Evolutionary conservation across 2,888 invertebrate species (phyloP).

Genomic region (Drosophila robusta): DNA sequence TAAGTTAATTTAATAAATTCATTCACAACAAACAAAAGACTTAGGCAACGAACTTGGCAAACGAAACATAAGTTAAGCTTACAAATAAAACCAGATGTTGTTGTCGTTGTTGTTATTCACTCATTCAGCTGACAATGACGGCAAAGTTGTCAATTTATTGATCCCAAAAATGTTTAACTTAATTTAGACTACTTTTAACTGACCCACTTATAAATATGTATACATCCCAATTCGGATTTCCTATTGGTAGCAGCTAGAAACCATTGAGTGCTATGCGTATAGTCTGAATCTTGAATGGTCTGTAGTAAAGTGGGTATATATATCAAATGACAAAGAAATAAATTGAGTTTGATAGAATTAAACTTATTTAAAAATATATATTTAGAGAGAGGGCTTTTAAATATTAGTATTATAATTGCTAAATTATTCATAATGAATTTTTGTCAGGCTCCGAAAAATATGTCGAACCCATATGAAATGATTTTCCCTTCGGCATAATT

Average conservation of each 20-base stretch:
- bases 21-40: conserved; percentile 73
- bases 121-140: conserved; percentile 11
- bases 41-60: conserved; percentile 74
- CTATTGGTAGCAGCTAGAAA: background rate
- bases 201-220: conserved; percentile 28
- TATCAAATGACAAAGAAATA: background rate
- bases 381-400: too few species aligned
- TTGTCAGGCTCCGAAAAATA: too few species aligned
- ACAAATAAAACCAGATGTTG: conserved; percentile 33
- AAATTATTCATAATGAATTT: too few species aligned
- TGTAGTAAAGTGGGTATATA: too few species aligned
- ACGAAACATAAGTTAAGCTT: conserved; percentile 26
- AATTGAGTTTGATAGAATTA: too few species aligned
- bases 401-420: too few species aligned
- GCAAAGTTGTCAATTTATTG: conserved; percentile 34
- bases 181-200: conserved; percentile 21
- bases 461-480: too few species aligned
- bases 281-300: too few species aligned
- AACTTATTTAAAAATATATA: too few species aligned
- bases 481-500: too few species aligned
- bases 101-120: conserved; percentile 15
- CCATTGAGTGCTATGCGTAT: background rate
- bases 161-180: conserved; percentile 25
- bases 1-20: conserved; percentile 54
- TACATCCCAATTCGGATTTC: background rate